These are phyloP conservation scores for Heliconius ethilla DNA, from an alignment of 2,888 invertebrate genomes.

Conservation along the genomic window DNA sequence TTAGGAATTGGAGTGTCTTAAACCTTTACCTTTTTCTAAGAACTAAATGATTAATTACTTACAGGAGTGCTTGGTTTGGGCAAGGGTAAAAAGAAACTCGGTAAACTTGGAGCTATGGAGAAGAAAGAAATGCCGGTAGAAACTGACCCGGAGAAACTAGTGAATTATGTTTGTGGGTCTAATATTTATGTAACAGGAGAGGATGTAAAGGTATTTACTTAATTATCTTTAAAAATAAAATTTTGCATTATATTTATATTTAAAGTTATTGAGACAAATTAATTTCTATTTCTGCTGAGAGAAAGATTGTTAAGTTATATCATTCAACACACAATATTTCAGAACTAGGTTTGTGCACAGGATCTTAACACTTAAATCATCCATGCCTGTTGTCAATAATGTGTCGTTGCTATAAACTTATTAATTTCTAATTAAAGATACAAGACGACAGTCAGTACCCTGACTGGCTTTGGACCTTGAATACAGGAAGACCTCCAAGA, in stretches of 20 bases:
- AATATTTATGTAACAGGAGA: conserved; percentile 91
- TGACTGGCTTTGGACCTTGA: conserved; percentile 93
- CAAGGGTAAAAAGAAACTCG: conserved; percentile 83
- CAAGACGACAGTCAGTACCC: conserved; percentile 87
- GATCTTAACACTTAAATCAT: neutral
- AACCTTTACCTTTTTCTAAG: neutral
- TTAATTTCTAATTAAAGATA: conserved; percentile 53
- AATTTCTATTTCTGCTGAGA: neutral
- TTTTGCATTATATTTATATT: no score
- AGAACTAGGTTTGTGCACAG: neutral
- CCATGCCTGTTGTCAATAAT: neutral
- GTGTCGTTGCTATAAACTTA: no score
- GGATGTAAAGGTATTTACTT: conserved; percentile 84
- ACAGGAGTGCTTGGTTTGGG: conserved; percentile 79
- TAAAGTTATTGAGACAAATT: no score
- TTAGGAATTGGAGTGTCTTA: neutral
- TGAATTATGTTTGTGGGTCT: conserved; percentile 91
- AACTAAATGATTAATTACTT: neutral
- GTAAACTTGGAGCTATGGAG: conserved; percentile 84
- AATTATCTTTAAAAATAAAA: neutral
- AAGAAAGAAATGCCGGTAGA: conserved; percentile 91
- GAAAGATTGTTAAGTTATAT: neutral
- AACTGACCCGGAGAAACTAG: conserved; percentile 89
- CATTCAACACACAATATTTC: neutral
- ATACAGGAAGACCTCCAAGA: conserved; percentile 83